Evolutionary conservation across 2,797 vertebrate species (phyloP), one percentile per base, ranked within the genome.

Genomic region (Denticeps clupeoides): DNA sequence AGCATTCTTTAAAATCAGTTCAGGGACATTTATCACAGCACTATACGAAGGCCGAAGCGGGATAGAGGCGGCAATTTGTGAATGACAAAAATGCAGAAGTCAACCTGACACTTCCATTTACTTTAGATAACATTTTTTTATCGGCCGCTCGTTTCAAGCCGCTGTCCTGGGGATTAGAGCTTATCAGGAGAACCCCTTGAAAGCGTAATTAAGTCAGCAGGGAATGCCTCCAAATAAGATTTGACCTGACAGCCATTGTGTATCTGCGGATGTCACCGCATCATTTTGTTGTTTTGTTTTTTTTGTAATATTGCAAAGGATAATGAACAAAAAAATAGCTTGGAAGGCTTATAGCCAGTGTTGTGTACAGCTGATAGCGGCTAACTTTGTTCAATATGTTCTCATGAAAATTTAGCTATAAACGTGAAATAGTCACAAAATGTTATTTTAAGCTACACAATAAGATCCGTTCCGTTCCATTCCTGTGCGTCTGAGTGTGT

Each of bases 181-280:
- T 53, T 58, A 62, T 62, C 51, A 55, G 53, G 22, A 46, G 45
- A 58, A 40, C 29, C 42, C 32, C 50, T 58, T 24, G 18, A 45
- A 53, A 56, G 51, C 45, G 29, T 64, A 56, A 64, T 64, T 59
- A 59, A 55, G 51, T 45, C 51, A 33, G 37, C 21, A 24, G 19
- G 50, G 37, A 47, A 55, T 48, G 55, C 31, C 52, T 51, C 31
- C n/a, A 12, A 51, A 54, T 46, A 55, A 55, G 35, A 51, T 54
- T 41, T 41, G 23, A 41, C 49, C 55, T 49, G 47, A 52, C 16
- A 32, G 40, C 5, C 11, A 23, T 41, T 44, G 3, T 22, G 43
- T 26, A 19, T 21, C 35, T 18, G n/a, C 23, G n/a, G 7, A 38
- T 27, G 10, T 32, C 50, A n/a, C n/a, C n/a, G n/a, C n/a, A n/a